phyloP scores from a whole-genome alignment of 2,888 invertebrate species.

The Xylocampa areola region DNA sequence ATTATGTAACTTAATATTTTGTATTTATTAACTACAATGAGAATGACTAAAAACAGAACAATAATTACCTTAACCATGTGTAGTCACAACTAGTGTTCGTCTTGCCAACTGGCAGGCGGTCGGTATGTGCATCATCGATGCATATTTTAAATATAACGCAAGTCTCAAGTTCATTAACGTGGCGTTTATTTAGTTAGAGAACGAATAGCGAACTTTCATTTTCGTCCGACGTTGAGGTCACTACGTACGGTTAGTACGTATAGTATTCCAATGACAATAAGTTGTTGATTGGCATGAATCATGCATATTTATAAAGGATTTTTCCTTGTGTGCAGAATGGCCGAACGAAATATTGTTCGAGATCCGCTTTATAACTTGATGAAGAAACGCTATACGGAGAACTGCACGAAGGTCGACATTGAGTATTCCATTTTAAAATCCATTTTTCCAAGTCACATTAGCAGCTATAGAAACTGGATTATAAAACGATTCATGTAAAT shows the following conservation, averaged over 20 bases:
- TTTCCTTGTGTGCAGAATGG: constrained; percentile 46
- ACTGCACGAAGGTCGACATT: constrained; percentile 28
- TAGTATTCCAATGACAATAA: constrained; percentile 37
- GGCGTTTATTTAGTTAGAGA: constrained; percentile 40
- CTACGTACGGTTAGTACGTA: constrained; percentile 41
- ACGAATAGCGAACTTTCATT: constrained; percentile 55
- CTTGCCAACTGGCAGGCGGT: constrained; percentile 75
- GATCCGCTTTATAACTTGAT: constrained; percentile 25
- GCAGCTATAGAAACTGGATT: constrained; percentile 8
- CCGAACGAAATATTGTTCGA: constrained; percentile 35
- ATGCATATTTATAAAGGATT: constrained; percentile 45
- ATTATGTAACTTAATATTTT: constrained; percentile 74
- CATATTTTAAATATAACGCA: constrained; percentile 55
- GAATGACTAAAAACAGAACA: constrained; percentile 73
- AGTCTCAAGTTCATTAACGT: constrained; percentile 66
- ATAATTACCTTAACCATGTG: constrained; percentile 70
- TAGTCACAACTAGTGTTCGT: constrained; percentile 61
- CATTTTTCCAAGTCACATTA: not conserved
- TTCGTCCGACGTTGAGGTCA: constrained; percentile 56
- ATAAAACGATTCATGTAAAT: constrained; percentile 15
- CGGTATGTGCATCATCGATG: constrained; percentile 60
- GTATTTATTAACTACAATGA: constrained; percentile 66
- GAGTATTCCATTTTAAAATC: constrained; percentile 9
- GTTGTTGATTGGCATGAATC: constrained; percentile 48
- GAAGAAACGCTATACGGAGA: constrained; percentile 40